Evolutionary conservation across 2,113 vertebrate species (phyloP).

Genomic region (Hydrochoerus hydrochaeris): DNA sequence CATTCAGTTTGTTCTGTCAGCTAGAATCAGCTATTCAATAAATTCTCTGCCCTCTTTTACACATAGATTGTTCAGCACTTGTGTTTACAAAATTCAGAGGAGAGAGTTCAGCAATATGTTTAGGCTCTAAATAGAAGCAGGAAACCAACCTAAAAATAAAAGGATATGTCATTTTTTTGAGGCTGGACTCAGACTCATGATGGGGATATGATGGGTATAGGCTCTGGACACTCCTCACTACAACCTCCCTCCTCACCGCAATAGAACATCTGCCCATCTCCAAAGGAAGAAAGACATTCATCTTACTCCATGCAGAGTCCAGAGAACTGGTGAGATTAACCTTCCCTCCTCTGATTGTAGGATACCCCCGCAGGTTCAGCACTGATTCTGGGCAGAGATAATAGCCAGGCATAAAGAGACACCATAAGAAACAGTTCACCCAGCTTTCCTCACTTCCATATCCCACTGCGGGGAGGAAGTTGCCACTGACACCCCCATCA

Average conservation of each 20-base stretch:
- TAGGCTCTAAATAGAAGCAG: constrained; percentile 49
- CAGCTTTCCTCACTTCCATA: neutral
- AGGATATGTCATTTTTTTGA: neutral
- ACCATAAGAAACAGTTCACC: neutral
- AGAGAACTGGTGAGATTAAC: neutral
- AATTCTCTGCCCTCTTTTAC: constrained; percentile 44
- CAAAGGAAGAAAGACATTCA: neutral
- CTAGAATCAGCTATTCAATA: constrained; percentile 44
- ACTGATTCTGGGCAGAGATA: neutral
- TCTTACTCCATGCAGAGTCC: neutral
- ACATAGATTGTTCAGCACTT: neutral
- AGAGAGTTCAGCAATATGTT: constrained; percentile 1
- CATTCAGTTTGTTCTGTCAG: constrained; percentile 59
- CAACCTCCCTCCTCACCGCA: neutral
- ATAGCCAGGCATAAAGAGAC: neutral
- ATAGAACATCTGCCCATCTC: neutral
- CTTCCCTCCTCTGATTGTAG: neutral
- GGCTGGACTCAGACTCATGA: neutral
- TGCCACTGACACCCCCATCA: too few species aligned
- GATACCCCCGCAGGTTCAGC: neutral
- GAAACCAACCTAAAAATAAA: neutral
- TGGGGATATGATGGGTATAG: neutral
- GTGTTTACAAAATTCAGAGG: constrained; percentile 59
- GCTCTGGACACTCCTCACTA: neutral
- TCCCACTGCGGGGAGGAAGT: neutral